Evolutionary conservation across 2,797 vertebrate genomes (phyloP).

Genomic region (Meda fulgida): DNA sequence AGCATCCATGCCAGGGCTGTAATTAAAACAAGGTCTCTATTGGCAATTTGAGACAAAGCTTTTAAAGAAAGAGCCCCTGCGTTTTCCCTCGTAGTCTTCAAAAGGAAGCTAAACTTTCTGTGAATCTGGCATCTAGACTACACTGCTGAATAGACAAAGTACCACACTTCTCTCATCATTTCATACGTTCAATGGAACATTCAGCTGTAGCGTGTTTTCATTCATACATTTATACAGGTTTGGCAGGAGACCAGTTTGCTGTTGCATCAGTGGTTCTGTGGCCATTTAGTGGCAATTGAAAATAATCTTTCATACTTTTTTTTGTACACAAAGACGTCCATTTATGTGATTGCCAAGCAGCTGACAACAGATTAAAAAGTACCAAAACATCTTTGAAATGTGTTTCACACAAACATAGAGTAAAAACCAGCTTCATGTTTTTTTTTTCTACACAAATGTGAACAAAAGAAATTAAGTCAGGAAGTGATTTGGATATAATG

Average conservation of each 20-base stretch:
- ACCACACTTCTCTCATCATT: conserved; percentile 28
- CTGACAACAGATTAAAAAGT: conserved; percentile 2
- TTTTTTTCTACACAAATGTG: background rate
- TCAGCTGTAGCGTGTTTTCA: conserved; percentile 9
- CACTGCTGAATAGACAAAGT: conserved; percentile 24
- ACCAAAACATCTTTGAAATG: conserved; percentile 12
- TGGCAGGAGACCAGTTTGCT: background rate
- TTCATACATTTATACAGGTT: background rate
- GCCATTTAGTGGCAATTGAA: background rate
- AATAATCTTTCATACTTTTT: background rate
- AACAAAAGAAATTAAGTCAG: background rate
- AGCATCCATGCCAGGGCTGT: conserved; percentile 57
- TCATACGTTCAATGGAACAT: background rate
- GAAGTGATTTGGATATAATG: background rate
- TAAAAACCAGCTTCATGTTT: background rate
- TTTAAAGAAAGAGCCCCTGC: conserved; percentile 47
- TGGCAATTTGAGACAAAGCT: conserved; percentile 58
- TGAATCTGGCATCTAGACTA: background rate
- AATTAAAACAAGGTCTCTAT: conserved; percentile 59
- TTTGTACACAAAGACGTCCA: conserved; percentile 11
- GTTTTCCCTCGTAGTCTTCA: conserved; percentile 22
- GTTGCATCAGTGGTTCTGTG: background rate
- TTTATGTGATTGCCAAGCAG: conserved; percentile 16
- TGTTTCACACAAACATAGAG: background rate
- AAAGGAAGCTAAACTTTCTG: conserved; percentile 31